Conservation (phyloP, 2,888 invertebrate species). For the Dexiosoma caninum region DNA sequence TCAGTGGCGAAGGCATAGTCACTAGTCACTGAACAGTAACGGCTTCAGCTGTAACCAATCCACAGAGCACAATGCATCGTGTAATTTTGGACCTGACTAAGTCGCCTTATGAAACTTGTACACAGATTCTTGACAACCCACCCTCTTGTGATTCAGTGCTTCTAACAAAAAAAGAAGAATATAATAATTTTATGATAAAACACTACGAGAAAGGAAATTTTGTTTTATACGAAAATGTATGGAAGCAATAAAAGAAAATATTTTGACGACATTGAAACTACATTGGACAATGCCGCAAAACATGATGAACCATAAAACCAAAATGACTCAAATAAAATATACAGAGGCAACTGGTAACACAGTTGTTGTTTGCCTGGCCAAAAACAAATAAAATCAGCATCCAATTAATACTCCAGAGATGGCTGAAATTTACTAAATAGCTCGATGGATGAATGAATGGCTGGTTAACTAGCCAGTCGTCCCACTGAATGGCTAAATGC, state of each 20-base stretch:
- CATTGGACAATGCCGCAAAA: constrained; percentile 39
- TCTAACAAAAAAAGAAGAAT: not conserved
- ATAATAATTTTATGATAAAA: not conserved
- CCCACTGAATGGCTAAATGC: constrained; percentile 8
- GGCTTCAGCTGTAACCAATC: no score
- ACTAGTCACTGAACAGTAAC: no score
- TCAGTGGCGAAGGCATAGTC: no score
- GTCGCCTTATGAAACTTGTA: no score
- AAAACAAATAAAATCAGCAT: constrained; percentile 43
- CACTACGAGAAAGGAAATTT: not conserved
- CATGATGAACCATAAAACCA: constrained; percentile 54
- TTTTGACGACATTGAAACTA: constrained; percentile 22
- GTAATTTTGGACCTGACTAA: no score
- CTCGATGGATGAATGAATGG: constrained; percentile 14
- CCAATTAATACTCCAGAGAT: constrained; percentile 50
- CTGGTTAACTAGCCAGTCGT: not conserved
- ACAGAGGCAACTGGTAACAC: constrained; percentile 41
- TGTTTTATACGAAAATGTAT: not conserved
- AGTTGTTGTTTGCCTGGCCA: constrained; percentile 4
- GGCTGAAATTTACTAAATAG: constrained; percentile 33
- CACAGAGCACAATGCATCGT: no score
- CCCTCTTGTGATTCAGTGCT: not conserved
- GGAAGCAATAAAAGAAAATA: constrained; percentile 38
- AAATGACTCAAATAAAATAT: constrained; percentile 17
- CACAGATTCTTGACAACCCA: not conserved